These are phyloP conservation scores for Diphyllodes magnificus DNA, from an alignment of 2,113 vertebrate species.

Conservation along the genomic window DNA sequence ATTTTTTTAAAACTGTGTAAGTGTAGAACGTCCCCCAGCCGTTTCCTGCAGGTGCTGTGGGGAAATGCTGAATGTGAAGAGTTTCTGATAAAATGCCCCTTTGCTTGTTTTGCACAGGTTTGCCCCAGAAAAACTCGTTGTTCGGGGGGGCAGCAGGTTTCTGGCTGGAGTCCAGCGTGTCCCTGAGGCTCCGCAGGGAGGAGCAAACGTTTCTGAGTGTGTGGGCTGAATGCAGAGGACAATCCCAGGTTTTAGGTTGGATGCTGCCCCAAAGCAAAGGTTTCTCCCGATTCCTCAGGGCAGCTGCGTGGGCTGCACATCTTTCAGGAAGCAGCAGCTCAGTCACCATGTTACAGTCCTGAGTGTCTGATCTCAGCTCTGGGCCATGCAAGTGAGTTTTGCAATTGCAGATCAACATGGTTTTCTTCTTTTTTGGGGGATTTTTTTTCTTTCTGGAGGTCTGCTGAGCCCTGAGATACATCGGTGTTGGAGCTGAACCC, in stretches of 20 bases:
- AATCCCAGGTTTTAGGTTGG: background rate
- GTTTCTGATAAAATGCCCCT: background rate
- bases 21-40: background rate
- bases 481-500: background rate
- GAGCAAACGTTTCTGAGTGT: conserved; percentile 5
- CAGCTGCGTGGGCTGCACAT: background rate
- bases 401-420: background rate
- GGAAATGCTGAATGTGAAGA: conserved; percentile 17
- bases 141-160: background rate
- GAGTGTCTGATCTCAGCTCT: background rate
- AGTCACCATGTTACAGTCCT: background rate
- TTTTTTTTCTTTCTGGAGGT: background rate
- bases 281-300: background rate
- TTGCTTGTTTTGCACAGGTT: conserved; percentile 48
- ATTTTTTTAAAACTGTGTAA: conserved; percentile 45
- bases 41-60: background rate
- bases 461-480: background rate
- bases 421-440: background rate
- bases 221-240: conserved; percentile 50
- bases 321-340: background rate
- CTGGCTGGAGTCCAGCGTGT: background rate
- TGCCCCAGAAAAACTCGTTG: background rate
- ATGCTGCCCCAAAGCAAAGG: background rate
- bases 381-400: background rate
- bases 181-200: background rate